Evolutionary conservation across 2,113 vertebrate genomes (phyloP).

Genomic region (Prochilodus magdalenae): DNA sequence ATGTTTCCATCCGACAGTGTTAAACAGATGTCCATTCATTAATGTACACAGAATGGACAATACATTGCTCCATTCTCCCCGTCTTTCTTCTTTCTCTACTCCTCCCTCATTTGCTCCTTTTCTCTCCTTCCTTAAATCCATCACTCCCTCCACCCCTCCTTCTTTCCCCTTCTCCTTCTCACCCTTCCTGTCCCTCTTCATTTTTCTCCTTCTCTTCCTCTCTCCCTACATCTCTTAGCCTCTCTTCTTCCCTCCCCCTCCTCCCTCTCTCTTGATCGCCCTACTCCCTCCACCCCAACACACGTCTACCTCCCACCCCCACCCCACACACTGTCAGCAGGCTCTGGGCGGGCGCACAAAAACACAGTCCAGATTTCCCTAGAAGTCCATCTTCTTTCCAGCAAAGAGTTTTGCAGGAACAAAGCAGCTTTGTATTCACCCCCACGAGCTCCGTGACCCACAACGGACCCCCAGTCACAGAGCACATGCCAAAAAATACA

Average conservation of each 20-base stretch:
- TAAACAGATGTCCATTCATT: too few species aligned
- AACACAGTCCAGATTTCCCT: slow-evolving; percentile 1
- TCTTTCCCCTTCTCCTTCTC: background rate
- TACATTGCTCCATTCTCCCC: background rate
- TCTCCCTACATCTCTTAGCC: too few species aligned
- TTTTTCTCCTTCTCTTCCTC: background rate
- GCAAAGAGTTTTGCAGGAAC: background rate
- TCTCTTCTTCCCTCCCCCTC: background rate
- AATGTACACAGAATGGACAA: too few species aligned
- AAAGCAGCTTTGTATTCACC: background rate
- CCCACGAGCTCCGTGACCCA: background rate
- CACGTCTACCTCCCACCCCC: too few species aligned
- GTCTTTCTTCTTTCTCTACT: background rate
- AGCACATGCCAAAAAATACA: background rate
- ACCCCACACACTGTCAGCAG: background rate
- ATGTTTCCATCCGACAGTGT: too few species aligned
- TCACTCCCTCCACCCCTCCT: background rate
- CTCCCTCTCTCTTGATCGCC: background rate
- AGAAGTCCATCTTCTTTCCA: background rate
- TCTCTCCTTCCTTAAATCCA: background rate
- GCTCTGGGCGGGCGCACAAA: background rate
- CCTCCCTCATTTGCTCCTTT: background rate
- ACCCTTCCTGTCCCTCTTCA: too few species aligned
- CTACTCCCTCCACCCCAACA: too few species aligned
- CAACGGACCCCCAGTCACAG: background rate